Evolutionary conservation across 2,797 vertebrate genomes (phyloP), one percentile per base, ranked within the genome.

Genomic region (Gymnodraco acuticeps): DNA sequence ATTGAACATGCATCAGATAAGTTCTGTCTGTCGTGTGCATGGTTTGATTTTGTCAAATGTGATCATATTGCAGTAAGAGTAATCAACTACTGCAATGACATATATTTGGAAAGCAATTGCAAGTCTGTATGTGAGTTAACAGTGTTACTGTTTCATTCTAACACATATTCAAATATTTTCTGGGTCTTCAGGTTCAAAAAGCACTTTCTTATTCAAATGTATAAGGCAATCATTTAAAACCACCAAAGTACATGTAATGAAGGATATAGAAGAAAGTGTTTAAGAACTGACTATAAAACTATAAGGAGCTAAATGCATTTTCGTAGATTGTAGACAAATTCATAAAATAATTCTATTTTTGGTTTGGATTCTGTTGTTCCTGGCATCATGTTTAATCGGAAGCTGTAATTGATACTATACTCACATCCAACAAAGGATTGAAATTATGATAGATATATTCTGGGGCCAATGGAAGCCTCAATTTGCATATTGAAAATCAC

Each of bases 401-500:
- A 27, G 27, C 27, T 27, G 4, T 27, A 27, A 43, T 61, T 45
- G 23, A 20, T n/a, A 45, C 3, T 14, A 8, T 33, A 17, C n/a
- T 59, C 17, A 50, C 27, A 60, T 71, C 67, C 10, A 43, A 47
- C 58, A n/a, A 2, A 23, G 43, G 6, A 50, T 15, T 54, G 12
- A 64, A 64, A 20, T 45, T 12, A 51, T 48, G 20, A 60, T 33
- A 5, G 15, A 17, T 19, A 17, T 19, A 38, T 56, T 65, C 33
- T 60, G 14, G 12, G 19, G 14, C 15, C 9, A 58, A 27, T 10
- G 2, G 38, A 52, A 74, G 23, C 31, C 38, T 52, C n/a, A 61
- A 69, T 81, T 79, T 64, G 45, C 63, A 71, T 68, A 3, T 77
- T 69, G 60, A 9, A 45, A 58, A 74, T 67, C 3, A 66, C 43